Base-by-base conservation (phyloP, 1,140 invertebrate species). In the Chionoecetes opilio region DNA sequence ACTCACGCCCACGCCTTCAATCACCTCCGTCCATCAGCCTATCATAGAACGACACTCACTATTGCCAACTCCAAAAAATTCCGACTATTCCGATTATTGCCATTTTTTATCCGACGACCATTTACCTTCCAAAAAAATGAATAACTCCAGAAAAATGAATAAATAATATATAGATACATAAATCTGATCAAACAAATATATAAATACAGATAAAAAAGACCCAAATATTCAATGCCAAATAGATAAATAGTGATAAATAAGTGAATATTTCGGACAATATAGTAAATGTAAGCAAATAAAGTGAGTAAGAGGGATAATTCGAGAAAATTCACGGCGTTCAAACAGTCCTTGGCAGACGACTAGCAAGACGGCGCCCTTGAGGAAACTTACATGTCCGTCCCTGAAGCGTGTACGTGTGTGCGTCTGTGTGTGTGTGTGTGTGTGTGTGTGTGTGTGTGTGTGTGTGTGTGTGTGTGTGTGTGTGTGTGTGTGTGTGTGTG, bases 351-450 rank as follows among this genome's bases (percentile, higher is more conserved):
- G 63, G 63, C 63, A 17, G 63, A 1, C n/a, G 26, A n/a, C 21
- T 5, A 75, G 63, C 63, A 75, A 75, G 21, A n/a, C n/a, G 11
- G 3, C 8, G 63, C 63, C 63, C 63, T 75, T 75, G 1, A 37
- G n/a, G 11, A 34, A n/a, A 31, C 31, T 2, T 88, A 41, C 26
- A 41, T 34, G 86, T 88, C 29, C 38, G 86, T 88, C 34, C 38
- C n/a, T 26, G 14, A 0, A 82, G 90, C 82, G 2, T 91, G 46
- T 75, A 0, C 32, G 90, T 91, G n/a, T 91, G 41, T 91, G n/a
- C 41, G 37, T 41, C 9, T 88, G 87, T 88, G 21, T 88, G 35
- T 37, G 34, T 26, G 17, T 41, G 34, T 38, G 32, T 21, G 26
- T 26, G 41, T 41, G 37, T 41, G 37, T 31, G 32, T 41, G 85